Percentiles rank a stretch among this genome's conserved stretches.
Conservation (phyloP, 2,113 vertebrate species). For the Puma concolor region DNA sequence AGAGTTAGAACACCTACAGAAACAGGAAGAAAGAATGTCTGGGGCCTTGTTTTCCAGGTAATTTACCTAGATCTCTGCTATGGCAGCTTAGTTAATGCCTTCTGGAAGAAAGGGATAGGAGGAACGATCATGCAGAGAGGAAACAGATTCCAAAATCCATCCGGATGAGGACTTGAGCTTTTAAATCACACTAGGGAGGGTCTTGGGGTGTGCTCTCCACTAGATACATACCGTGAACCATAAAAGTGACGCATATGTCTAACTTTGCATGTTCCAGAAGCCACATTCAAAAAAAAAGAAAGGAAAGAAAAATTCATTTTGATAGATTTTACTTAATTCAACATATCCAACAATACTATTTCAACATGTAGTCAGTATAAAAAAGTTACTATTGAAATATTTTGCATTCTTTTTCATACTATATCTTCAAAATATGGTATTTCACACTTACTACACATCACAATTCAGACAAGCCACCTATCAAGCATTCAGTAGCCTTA, state of each 20-base stretch:
- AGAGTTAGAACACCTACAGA: not conserved
- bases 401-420: not conserved
- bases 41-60: not conserved
- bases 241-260: not conserved
- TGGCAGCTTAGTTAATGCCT: not conserved
- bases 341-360: not conserved
- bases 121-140: not conserved
- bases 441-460: not conserved
- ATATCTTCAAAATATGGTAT: not conserved
- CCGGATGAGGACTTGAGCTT: not conserved
- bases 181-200: not conserved
- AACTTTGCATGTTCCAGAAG: slow-evolving; percentile 25
- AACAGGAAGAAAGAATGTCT: not conserved
- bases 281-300: slow-evolving; percentile 16
- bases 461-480: not conserved
- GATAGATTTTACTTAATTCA: not conserved
- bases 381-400: slow-evolving; percentile 6
- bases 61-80: not conserved
- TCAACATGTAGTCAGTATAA: not conserved
- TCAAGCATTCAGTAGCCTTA: not conserved
- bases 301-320: slow-evolving; percentile 36
- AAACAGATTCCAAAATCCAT: not conserved
- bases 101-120: not conserved
- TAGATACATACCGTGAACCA: not conserved
- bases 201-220: not conserved